Evolutionary conservation across 1,140 invertebrate species (phyloP).

Genomic region (Drosophila obscura): DNA sequence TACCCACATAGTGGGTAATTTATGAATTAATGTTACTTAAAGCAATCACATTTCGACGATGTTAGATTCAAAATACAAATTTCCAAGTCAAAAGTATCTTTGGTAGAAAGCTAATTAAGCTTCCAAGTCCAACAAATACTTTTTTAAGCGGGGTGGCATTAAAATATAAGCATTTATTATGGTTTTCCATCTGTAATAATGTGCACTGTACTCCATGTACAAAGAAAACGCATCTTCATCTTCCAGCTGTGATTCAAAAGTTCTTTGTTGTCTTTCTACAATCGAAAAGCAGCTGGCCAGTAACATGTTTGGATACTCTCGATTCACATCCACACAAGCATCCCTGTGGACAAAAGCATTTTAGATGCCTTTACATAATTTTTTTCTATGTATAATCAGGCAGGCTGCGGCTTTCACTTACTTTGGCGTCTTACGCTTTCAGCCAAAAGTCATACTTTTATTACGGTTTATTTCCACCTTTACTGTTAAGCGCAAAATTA

Average conservation of each 20-base stretch:
- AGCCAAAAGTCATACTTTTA: too few relatives aligned
- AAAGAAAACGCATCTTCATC: constrained; percentile 24
- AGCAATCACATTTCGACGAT: too few relatives aligned
- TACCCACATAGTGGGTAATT: too few relatives aligned
- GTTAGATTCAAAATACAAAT: too few relatives aligned
- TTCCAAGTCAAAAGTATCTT: too few relatives aligned
- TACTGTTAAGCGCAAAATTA: too few relatives aligned
- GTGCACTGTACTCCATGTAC: constrained; percentile 29
- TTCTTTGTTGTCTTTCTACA: constrained; percentile 22
- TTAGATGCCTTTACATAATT: neutral
- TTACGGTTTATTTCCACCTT: too few relatives aligned
- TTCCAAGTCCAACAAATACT: constrained; percentile 18
- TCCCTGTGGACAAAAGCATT: neutral
- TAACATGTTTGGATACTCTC: constrained; percentile 19
- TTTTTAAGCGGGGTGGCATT: constrained; percentile 25
- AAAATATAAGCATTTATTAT: constrained; percentile 30
- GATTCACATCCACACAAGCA: constrained; percentile 3
- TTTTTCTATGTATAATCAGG: neutral
- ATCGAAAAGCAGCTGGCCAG: constrained; percentile 20
- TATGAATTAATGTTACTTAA: too few relatives aligned
- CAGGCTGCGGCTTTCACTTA: too few relatives aligned
- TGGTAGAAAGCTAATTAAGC: too few relatives aligned
- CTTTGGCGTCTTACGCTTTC: too few relatives aligned
- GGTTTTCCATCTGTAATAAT: constrained; percentile 45
- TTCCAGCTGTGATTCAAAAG: constrained; percentile 13